Percentiles rank a stretch among this genome's conserved stretches.
These are phyloP conservation scores for Chloropsis hardwickii DNA, from an alignment of 2,113 vertebrate species.

Conservation along the genomic window DNA sequence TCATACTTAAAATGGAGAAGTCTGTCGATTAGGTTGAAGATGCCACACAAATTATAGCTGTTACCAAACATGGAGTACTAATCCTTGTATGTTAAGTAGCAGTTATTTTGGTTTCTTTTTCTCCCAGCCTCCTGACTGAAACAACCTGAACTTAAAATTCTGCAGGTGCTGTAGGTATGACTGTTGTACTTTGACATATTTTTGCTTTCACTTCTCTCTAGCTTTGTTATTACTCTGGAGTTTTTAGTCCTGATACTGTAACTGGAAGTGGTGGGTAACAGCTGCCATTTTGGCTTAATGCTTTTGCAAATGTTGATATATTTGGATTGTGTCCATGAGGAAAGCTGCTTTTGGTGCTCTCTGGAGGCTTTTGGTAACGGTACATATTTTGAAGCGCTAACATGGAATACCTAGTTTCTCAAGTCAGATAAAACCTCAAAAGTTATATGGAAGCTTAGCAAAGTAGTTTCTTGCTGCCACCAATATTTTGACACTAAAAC, in stretches of 20 bases:
- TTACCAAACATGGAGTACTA: neutral
- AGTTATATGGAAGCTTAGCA: neutral
- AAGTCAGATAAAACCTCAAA: neutral
- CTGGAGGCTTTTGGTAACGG: neutral
- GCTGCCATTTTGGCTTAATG: neutral
- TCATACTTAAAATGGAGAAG: neutral
- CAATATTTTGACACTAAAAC: constrained; percentile 2
- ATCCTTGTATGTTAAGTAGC: neutral
- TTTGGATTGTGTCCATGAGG: neutral
- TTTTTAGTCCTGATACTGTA: neutral
- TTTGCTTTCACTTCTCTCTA: neutral
- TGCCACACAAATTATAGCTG: neutral
- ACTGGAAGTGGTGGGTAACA: neutral
- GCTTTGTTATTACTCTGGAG: neutral
- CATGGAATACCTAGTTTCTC: neutral
- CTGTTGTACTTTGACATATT: neutral
- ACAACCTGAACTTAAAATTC: neutral
- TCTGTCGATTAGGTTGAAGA: neutral
- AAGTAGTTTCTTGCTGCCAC: neutral
- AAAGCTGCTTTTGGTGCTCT: neutral
- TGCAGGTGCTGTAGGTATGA: neutral
- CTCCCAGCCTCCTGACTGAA: neutral
- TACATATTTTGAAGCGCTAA: neutral
- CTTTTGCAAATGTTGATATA: neutral
- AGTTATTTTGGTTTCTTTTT: neutral